Base-by-base conservation (phyloP, 1,140 invertebrate genomes). In the Stratiolaelaps scimitus region DNA sequence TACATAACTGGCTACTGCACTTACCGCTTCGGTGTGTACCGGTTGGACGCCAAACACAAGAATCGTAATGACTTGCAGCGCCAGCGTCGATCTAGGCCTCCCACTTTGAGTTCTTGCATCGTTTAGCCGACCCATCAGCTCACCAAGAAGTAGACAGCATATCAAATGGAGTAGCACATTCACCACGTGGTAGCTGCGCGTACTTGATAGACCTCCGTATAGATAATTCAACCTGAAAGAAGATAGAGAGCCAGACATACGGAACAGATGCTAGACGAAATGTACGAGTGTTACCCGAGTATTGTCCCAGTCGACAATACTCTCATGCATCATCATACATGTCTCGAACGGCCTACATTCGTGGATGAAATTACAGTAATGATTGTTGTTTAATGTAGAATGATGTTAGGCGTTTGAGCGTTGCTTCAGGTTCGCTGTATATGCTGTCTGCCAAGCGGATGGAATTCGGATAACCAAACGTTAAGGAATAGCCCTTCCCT, bases 1-100 rank as follows among this genome's bases (percentile, higher is more conserved):
- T 13, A n/a, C 44, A 45, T n/a, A n/a, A n/a, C 13, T 13, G 13
- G 13, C 44, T 17, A 20, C 15, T 30, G 7, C 64, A 74, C 74
- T 74, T 73, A 80, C 79, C 65, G 79, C 79, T 73, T 81, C 80
- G 30, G 76, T 77, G 67, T 81, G 80, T 43, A 81, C 73, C 7
- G 80, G 80, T 72, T 81, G 80, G 20, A 78, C 74, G 44, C 79
- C 77, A 74, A 81, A 81, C 34, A 80, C 64, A 13, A 79, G 29
- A 45, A 76, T 72, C 15, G 77, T 73, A 7, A 75, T 34, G 66
- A 76, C 73, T 66, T 70, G 15, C 34, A 34, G 26, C 2, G 53
- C 53, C 26, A 34, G 6, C 15, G 26, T 60, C 53, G 23, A 60
- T 26, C 34, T 60, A 10, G 26, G 15, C 2, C 53, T 60, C 15